Evolutionary conservation across 2,888 invertebrate genomes (phyloP).

Genomic region (Heliconius sara): DNA sequence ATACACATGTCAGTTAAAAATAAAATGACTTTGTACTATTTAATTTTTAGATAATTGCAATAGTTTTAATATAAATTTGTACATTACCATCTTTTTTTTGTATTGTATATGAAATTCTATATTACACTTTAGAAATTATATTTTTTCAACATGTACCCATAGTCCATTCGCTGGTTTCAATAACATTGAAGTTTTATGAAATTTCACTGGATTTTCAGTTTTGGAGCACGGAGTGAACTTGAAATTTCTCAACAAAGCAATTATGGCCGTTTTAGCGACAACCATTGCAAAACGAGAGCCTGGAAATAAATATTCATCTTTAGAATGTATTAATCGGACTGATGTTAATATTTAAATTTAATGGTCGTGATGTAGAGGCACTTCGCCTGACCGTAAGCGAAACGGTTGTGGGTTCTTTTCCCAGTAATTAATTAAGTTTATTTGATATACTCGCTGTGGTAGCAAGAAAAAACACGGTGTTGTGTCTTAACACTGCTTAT

Average conservation of each 20-base stretch:
- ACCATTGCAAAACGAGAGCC: constrained; percentile 51
- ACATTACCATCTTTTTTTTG: background rate
- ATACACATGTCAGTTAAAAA: too few species aligned
- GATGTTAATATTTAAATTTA: background rate
- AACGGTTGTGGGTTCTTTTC: background rate
- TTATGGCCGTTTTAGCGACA: constrained; percentile 51
- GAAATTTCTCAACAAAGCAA: constrained; percentile 48
- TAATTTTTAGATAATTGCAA: background rate
- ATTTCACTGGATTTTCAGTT: constrained; percentile 47
- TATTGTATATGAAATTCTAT: background rate
- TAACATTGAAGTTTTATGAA: constrained; percentile 43
- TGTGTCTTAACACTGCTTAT: background rate
- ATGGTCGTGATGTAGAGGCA: background rate
- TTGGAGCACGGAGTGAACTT: constrained; percentile 46
- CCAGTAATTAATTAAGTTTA: background rate
- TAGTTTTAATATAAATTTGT: background rate
- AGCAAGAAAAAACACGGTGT: background rate
- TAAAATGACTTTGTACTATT: too few species aligned
- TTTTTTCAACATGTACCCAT: constrained; percentile 50
- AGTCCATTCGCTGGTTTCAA: constrained; percentile 48
- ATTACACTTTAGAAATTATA: constrained; percentile 30
- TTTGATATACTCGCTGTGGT: background rate
- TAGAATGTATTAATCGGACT: background rate
- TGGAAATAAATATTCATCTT: constrained; percentile 38
- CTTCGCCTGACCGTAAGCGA: too few species aligned